Conservation (phyloP, 2,888 invertebrate species). For the Archaeoteleia sp. region DNA sequence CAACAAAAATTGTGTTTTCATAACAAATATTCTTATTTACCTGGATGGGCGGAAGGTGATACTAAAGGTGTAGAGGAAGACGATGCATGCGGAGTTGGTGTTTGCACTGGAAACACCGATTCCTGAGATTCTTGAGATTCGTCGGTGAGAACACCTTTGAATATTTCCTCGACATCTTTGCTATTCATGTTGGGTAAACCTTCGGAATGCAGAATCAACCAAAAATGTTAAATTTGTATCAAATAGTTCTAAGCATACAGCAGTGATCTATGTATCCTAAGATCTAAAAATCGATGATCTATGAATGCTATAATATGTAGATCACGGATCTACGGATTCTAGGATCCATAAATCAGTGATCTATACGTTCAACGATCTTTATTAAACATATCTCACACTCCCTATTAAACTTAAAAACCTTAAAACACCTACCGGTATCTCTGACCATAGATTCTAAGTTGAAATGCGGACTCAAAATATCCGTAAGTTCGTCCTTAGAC, state of each 20-base stretch:
- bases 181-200: conserved; percentile 90
- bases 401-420: too few species aligned
- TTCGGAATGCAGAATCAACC: too few species aligned
- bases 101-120: conserved; percentile 77
- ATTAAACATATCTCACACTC: too few species aligned
- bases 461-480: conserved; percentile 82
- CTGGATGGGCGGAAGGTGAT: conserved; percentile 73
- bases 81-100: conserved; percentile 66
- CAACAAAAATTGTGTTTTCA: too few species aligned
- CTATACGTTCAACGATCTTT: too few species aligned
- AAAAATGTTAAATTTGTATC: too few species aligned
- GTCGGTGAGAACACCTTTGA: conserved; percentile 91
- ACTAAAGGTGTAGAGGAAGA: conserved; percentile 70
- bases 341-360: too few species aligned
- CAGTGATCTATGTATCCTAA: too few species aligned
- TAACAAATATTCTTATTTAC: conserved; percentile 49
- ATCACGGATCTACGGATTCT: too few species aligned
- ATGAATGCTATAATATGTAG: too few species aligned
- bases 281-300: too few species aligned
- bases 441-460: conserved; percentile 85
- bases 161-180: conserved; percentile 93
- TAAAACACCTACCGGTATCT: conserved; percentile 75
- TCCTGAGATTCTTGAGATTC: conserved; percentile 88
- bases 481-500: conserved; percentile 83
- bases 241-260: too few species aligned